Evolutionary conservation across 2,113 vertebrate genomes (phyloP), one percentile per base, ranked within the genome.

Genomic region (Oncorhynchus nerka): DNA sequence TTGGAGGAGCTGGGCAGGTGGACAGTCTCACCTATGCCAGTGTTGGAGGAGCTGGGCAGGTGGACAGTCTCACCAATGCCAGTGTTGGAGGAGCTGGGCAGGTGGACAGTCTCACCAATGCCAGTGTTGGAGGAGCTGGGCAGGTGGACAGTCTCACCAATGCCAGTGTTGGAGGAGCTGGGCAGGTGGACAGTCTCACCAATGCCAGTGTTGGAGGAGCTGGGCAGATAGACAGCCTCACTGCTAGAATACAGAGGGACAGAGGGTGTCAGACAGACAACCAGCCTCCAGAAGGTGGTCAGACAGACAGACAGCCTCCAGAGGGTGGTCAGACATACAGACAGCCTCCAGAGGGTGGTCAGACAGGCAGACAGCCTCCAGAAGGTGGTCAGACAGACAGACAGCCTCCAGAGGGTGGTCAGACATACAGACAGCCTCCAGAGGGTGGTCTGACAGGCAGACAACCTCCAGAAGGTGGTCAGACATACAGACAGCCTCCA

Each of bases 231-330:
- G 15, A 55, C 51, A 19, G 51, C 16, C 51, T 55, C 51, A 4
- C 79, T 70, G 64, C 9, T 6, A 79, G 70, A 81, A 81, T 74
- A 81, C 51, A 55, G 51, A 19, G 51, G 51, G 49, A 55, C 49
- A 15, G 49, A 55, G 15, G 4, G 16, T 55, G 51, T 55, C 15
- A 66, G 55, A 75, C 77, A 80, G 75, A 76, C 75, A 81, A 55
- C 72, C 75, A 12, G 72, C 77, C 26, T 28, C 26, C 26, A 28
- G 26, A 28, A 0, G 26, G 26, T 3, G 26, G 26, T 28, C 26
- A 28, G 26, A 0, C 26, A 28, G 2, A 28, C 26, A 2, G 2
- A 0, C 26, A 28, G 26, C 26, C 26, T 26, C 49, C 49, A 15
- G 49, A 55, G 15, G 4, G 4, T 55, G 49, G 24, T 55, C 15